Base-by-base conservation (phyloP, 2,113 vertebrate genomes). In the Zapus hudsonius region DNA sequence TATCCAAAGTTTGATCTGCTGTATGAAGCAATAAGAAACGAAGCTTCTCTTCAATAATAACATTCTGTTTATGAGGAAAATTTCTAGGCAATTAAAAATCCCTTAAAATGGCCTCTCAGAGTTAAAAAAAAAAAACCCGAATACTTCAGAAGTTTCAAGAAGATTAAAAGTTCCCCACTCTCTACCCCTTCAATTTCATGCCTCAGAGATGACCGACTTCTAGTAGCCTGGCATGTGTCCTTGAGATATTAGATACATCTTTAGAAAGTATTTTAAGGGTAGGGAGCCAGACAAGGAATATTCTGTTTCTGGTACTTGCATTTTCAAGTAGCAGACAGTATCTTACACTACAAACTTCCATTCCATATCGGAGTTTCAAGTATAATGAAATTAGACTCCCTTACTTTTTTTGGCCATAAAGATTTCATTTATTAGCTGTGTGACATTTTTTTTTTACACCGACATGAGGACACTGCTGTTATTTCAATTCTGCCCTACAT, bases 331-430 rank as follows among this genome's bases (percentile, higher is more conserved):
- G 47, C 42, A 27, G 6, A 25, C 42, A 64, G 72, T 38, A 87
- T 76, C 63, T 25, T 1, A 90, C 0, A 86, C 79, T 52, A 66
- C 61, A 93, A 93, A 72, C 38, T 79, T 89, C 67, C 4, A 13
- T 76, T 23, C 0, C 38, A 20, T 27, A 73, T 92, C 79, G 69
- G 92, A 89, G 61, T 93, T 97, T 94, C 87, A 55, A 91, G 89
- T 91, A 78, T 96, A 96, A 95, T 86, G 61, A 92, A 97, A 95
- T 82, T 59, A 94, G 84, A n/a, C 55, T 95, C 92, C 74, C 82
- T 93, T 93, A 87, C 84, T 92, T 90, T 92, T 91, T 92, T 72
- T 8, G n/a, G n/a, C n/a, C n/a, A n/a, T n/a, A 52, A 52, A 52
- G 12, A 52, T 52, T 52, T 52, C 16, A 52, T 52, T 52, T 52